Base-by-base conservation (phyloP, 2,888 invertebrate species). In the Mesorhabditis belari region DNA sequence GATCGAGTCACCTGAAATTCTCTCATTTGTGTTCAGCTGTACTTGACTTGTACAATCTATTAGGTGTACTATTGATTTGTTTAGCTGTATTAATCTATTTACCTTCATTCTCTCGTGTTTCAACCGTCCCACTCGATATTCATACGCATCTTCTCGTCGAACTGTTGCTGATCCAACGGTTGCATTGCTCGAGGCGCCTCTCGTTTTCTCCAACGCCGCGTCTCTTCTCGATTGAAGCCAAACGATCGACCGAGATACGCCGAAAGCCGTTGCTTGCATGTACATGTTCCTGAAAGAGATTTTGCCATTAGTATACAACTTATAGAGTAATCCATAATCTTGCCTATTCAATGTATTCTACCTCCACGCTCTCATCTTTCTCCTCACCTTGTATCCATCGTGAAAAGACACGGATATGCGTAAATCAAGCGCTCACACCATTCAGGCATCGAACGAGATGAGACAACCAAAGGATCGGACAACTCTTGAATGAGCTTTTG, bases 41-140 rank as follows among this genome's bases (percentile, higher is more conserved):
- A n/a, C n/a, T n/a, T 25, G 27, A 4, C 9, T n/a, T 6, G n/a
- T 23, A 58, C 12, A 44, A 44, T 44, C n/a, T 44, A 17, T n/a
- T 44, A 44, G n/a, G 17, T 51, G 17, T n/a, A 12, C 17, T n/a
- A 51, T 51, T 51, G 12, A 51, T 19, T 51, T n/a, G 51, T 51
- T 51, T 51, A 12, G 17, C 17, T 35, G 9, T 44, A 19, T 17
- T 17, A 25, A 12, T 25, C 23, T 24, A 25, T 53, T 93, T 68
- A 96, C 93, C 82, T 92, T 92, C 55, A 98, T 94, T 67, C 96
- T 87, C 83, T 98, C 98, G 82, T 98, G 96, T 80, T 95, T 93
- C 69, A 98, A 85, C 21, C 98, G 87, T 0, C 96, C 98, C 67
- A 98, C 90, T 50, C 93, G 86, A 84, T 90, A 93, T 83, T 94